Percentiles rank a stretch among this genome's conserved stretches.
phyloP scores from a whole-genome alignment of 2,888 invertebrate genomes.

The Neuroscelio doddi region DNA sequence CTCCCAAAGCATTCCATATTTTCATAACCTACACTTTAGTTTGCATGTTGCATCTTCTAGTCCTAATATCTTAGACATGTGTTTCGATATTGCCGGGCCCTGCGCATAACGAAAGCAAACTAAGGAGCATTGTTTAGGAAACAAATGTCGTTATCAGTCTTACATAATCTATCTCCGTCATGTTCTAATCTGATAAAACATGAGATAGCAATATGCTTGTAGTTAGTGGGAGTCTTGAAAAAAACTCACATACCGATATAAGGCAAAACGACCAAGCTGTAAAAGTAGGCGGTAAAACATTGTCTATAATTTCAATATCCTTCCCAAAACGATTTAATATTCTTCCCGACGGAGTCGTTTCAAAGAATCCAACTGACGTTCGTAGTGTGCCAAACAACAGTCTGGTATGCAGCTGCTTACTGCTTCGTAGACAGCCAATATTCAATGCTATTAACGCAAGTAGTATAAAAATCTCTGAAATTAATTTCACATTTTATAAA shows the following conservation, averaged over 20 bases:
- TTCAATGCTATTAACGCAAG: conserved; percentile 64
- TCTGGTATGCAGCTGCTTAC: conserved; percentile 76
- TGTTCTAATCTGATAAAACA: conserved; percentile 6
- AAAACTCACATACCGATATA: conserved; percentile 67
- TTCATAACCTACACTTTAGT: no score
- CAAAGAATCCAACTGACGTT: conserved; percentile 83
- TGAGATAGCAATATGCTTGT: conserved; percentile 26
- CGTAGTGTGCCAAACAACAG: conserved; percentile 79
- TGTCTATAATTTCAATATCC: conserved; percentile 83
- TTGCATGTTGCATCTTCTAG: no score
- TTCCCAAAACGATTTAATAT: conserved; percentile 86
- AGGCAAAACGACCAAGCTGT: conserved; percentile 77
- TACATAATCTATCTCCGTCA: no score
- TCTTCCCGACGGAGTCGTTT: conserved; percentile 86
- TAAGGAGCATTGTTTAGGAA: no score
- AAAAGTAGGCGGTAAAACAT: conserved; percentile 81
- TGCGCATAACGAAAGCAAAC: no score
- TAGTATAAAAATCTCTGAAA: conserved; percentile 68
- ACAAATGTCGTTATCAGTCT: no score
- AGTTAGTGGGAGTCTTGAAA: conserved; percentile 34
- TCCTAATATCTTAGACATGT: no score
- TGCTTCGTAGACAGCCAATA: conserved; percentile 68
- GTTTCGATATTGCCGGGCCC: no score
- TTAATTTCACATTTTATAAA: conserved; percentile 43
- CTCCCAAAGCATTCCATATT: no score